These are phyloP conservation scores for Umimayanthus chanpuru DNA, from an alignment of 92 coral and sea anemone genomes.

Conservation along the genomic window DNA sequence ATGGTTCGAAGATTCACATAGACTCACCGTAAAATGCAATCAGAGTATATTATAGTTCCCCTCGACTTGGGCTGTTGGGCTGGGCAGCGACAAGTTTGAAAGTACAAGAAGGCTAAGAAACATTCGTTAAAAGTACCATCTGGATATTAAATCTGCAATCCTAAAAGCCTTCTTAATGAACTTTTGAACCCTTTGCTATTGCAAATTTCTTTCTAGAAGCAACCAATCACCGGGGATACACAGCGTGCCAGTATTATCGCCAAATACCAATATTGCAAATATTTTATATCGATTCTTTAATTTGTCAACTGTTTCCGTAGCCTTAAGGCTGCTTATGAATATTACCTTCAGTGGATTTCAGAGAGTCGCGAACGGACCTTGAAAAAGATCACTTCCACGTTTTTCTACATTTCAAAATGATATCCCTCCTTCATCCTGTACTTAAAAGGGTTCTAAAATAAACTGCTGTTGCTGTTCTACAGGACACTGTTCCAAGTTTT, in stretches of 20 bases:
- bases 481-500: background rate
- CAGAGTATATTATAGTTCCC: too few species aligned
- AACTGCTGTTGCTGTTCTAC: background rate
- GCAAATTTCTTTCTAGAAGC: background rate
- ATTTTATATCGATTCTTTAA: background rate
- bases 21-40: too few species aligned
- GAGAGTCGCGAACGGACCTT: background rate
- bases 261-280: background rate
- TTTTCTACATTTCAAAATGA: background rate
- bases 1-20: too few species aligned
- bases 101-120: background rate
- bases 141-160: background rate
- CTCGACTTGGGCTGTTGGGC: background rate
- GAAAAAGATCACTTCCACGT: background rate
- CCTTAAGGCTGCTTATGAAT: background rate
- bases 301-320: background rate
- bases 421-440: background rate
- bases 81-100: background rate
- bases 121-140: background rate
- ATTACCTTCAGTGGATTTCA: background rate
- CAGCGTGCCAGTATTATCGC: background rate
- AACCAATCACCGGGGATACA: background rate
- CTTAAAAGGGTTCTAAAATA: background rate
- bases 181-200: constrained; percentile 6
- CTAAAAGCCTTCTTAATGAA: background rate